Percentiles rank a stretch among this genome's conserved stretches.
phyloP scores from a whole-genome alignment of 2,113 vertebrate species.

The Ceyx melanurus region DNA sequence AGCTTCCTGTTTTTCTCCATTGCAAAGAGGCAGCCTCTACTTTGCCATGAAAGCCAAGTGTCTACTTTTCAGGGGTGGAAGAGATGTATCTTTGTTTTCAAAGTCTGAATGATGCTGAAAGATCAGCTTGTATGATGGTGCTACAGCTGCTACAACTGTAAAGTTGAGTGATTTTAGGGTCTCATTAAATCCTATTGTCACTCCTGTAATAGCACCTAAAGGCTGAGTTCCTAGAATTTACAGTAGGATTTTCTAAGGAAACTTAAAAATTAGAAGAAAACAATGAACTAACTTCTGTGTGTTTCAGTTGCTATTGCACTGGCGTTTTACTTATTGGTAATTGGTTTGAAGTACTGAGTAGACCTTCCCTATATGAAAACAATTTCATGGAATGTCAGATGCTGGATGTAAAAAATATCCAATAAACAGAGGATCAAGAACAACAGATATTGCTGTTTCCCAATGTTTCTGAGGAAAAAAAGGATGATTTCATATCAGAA shows the following conservation, averaged over 20 bases:
- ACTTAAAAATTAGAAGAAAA: background rate
- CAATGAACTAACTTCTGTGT: background rate
- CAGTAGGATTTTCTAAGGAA: background rate
- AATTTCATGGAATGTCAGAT: background rate
- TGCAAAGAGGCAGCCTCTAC: background rate
- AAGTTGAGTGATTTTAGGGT: background rate
- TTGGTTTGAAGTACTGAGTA: background rate
- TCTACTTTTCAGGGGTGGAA: background rate
- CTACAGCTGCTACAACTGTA: background rate
- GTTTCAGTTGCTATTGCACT: background rate
- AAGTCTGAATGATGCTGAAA: background rate
- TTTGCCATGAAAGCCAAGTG: background rate
- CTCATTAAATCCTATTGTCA: background rate
- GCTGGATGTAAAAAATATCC: background rate
- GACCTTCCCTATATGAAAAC: background rate
- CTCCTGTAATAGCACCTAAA: background rate
- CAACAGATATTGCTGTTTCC: background rate
- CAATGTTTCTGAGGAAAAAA: background rate
- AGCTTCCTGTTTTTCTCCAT: background rate
- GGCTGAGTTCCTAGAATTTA: background rate
- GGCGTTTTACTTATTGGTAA: background rate
- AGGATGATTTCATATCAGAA: background rate
- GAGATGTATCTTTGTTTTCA: background rate
- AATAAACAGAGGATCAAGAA: background rate
- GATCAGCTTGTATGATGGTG: background rate